Base-by-base conservation (phyloP, 1,140 invertebrate species). In the Lamellibrachia luymesi region DNA sequence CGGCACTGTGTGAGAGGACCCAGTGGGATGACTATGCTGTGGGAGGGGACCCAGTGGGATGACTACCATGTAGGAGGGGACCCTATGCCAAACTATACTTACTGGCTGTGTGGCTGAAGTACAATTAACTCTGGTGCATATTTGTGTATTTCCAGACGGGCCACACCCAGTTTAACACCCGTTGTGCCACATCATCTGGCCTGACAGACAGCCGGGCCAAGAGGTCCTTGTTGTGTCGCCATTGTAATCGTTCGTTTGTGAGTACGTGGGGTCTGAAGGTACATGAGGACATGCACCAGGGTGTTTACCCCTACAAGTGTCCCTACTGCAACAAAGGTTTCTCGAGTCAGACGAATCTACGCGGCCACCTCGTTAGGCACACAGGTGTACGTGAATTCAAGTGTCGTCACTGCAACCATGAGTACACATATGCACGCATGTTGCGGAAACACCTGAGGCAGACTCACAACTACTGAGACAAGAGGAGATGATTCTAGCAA, bases 381-480 rank as follows among this genome's bases (percentile, higher is more conserved):
- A 98, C 97, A 80, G 97, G 97, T 22, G 97, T 98, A 94, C 96
- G 96, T 94, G 97, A 97, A 10, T 97, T 97, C 93, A 95, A 96
- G 80, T 97, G 98, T 96, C 97, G 98, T 95, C 95, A 97, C 94
- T 97, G 97, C 95, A 95, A 96, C 2, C 97, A 97, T 95, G 96
- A 96, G 92, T 98, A 10, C 64, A 80, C 64, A 80, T 80, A 80
- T 17, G 64, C 64, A 80, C 98, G 95, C 97, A 97, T 10, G 97
- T 97, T 2, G 97, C 97, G 94, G 97, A 97, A 56, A 97, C 98
- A 4, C 96, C 98, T 94, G 64, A 6, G 64, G 25, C 64, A 22
- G 6, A 80, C 6, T 80, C 64, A 80, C 64, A 80, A 80, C 64
- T 80, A 22, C 13, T 80, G 38, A 80, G 64, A 22, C 64, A 2